These are phyloP conservation scores for Caranx ignobilis DNA, from an alignment of 2,113 vertebrate genomes.

Conservation along the genomic window DNA sequence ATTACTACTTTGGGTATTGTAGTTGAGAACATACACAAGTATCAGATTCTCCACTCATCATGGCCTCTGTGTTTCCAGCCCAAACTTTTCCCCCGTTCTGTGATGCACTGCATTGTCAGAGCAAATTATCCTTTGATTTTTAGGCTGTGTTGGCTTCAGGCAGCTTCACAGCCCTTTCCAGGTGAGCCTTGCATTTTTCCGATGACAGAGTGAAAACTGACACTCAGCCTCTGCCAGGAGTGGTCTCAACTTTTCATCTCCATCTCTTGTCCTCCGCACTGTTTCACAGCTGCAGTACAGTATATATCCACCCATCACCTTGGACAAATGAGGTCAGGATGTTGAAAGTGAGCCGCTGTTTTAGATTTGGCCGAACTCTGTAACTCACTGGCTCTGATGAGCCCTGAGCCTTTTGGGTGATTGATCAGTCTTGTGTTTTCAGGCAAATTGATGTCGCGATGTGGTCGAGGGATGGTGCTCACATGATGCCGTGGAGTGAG, in stretches of 20 bases:
- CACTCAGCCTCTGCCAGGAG: neutral
- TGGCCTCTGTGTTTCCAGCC: slow-evolving; percentile 10
- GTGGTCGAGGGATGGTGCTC: slow-evolving; percentile 64
- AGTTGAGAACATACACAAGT: neutral
- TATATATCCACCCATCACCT: slow-evolving; percentile 17
- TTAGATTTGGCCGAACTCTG: slow-evolving; percentile 32
- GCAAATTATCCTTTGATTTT: neutral
- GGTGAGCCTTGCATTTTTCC: slow-evolving; percentile 22
- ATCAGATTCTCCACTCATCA: slow-evolving; percentile 4
- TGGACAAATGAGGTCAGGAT: slow-evolving; percentile 42
- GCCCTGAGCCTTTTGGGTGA: slow-evolving; percentile 57
- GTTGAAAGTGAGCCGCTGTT: slow-evolving; percentile 31
- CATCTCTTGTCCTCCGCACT: slow-evolving; percentile 8
- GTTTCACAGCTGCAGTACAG: slow-evolving; percentile 26
- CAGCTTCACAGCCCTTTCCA: neutral
- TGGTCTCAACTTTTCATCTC: slow-evolving; percentile 14
- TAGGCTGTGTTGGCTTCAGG: neutral
- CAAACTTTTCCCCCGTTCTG: slow-evolving; percentile 1
- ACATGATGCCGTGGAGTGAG: slow-evolving; percentile 62
- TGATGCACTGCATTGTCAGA: slow-evolving; percentile 29
- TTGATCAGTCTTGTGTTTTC: slow-evolving; percentile 70
- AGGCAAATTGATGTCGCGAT: slow-evolving; percentile 69
- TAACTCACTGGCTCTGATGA: slow-evolving; percentile 51
- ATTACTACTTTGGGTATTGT: neutral
- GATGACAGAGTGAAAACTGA: slow-evolving; percentile 24